A percentile compares a stretch with the other conserved stretches of the same genome.
These are phyloP conservation scores for Leptosomus discolor DNA, from an alignment of 2,113 vertebrate species.

Conservation along the genomic window DNA sequence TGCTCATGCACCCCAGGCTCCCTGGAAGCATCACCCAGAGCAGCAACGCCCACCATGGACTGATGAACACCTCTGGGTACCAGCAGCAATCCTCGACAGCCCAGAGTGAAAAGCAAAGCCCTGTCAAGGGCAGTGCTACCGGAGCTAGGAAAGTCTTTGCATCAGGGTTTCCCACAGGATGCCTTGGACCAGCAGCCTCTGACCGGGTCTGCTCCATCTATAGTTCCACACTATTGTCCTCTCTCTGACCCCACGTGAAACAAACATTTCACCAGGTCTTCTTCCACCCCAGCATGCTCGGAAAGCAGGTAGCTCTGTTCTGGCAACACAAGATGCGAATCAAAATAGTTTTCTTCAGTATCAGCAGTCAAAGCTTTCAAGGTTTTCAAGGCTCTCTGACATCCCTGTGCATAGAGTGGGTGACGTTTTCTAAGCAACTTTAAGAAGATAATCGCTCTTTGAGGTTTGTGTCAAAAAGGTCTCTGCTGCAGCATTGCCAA, in stretches of 20 bases:
- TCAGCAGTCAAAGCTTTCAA: background rate
- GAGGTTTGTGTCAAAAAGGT: background rate
- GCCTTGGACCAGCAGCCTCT: background rate
- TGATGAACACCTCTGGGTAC: background rate
- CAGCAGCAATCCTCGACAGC: background rate
- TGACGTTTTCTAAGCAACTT: background rate
- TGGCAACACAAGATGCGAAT: background rate
- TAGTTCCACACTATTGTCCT: background rate
- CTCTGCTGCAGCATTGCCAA: background rate
- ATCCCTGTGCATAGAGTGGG: rapidly evolving
- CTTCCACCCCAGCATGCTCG: background rate
- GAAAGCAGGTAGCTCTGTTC: background rate
- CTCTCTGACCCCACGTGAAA: rapidly evolving
- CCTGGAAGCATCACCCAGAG: background rate
- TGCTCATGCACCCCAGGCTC: rapidly evolving
- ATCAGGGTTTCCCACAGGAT: background rate
- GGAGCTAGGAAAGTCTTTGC: background rate
- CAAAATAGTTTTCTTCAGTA: background rate
- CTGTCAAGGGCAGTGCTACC: background rate
- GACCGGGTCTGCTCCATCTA: background rate
- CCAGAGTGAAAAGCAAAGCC: background rate
- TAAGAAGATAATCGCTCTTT: background rate
- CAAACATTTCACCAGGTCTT: background rate
- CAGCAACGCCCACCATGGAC: background rate
- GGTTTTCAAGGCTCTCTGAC: background rate